A percentile compares a stretch with the other conserved stretches of the same genome.
Conservation (phyloP, 2,797 vertebrate species). For the Pelodytes ibericus region DNA sequence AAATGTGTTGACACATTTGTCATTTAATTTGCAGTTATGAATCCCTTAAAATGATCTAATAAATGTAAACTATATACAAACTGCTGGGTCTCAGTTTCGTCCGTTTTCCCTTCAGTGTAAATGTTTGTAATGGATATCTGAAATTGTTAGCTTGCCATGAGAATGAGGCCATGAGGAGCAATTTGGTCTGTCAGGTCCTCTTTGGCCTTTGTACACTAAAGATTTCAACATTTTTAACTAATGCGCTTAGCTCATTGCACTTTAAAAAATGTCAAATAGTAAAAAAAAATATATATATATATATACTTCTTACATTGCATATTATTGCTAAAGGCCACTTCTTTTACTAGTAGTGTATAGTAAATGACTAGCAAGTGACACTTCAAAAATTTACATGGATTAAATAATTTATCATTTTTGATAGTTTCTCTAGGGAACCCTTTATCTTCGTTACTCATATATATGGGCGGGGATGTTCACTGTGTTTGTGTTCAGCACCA, state of each 20-base stretch:
- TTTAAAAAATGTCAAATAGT: not conserved
- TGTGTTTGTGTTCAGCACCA: too few species aligned
- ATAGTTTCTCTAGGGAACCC: too few species aligned
- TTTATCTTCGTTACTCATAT: too few species aligned
- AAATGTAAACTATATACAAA: not conserved
- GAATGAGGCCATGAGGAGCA: not conserved
- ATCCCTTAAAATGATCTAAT: not conserved
- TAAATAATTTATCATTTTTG: too few species aligned
- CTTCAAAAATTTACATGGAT: too few species aligned
- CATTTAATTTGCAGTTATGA: not conserved
- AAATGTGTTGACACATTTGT: not conserved
- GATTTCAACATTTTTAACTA: not conserved
- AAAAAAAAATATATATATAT: not conserved
- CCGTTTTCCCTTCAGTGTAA: not conserved
- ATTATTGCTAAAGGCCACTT: not conserved
- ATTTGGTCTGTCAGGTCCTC: not conserved
- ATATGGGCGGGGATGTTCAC: too few species aligned
- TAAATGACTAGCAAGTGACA: too few species aligned
- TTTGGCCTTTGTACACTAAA: not conserved
- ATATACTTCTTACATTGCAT: not conserved
- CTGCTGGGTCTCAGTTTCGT: not conserved
- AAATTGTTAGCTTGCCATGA: slow-evolving; percentile 20
- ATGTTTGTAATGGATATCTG: slow-evolving; percentile 11
- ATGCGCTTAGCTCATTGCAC: slow-evolving; percentile 3
- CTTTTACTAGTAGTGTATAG: too few species aligned